Base-by-base conservation (phyloP, 2,888 invertebrate genomes). In the Mantis religiosa region DNA sequence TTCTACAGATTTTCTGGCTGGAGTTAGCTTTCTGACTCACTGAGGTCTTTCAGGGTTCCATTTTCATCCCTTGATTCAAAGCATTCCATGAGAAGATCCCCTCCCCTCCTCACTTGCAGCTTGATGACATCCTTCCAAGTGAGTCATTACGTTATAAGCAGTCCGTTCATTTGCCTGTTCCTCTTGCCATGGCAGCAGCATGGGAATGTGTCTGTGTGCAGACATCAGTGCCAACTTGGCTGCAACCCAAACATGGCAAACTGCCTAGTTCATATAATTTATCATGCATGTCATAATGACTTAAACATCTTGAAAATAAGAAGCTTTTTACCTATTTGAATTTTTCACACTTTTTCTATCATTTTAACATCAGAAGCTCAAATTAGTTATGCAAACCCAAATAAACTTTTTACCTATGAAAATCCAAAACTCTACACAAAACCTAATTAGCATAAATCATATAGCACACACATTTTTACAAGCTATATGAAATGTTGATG, bases 131-230 rank as follows among this genome's bases (percentile, higher is more conserved):
- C 71, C 41, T 85, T 71, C 87, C 82, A 82, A n/a, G 87, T 87
- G 87, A 87, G 82, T 87, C 87, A 87, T 87, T 82, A 87, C 12
- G 87, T 82, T 87, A 87, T 87, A 87, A 87, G 87, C 87, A 87
- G 87, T 82, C 82, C 71, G 87, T 87, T 87, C 87, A 82, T 82
- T 86, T 87, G 82, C 71, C 87, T 82, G 87, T 87, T 30, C 82
- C 54, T 71, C 54, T 71, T 71, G 54, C 54, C 54, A 4, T 71
- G 54, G 54, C 54, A 71, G 54, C 87, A 82, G 28, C 82, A 87
- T 34, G 87, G 87, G 86, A 86, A 86, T 86, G 86, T 28, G 47
- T 34, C 27, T 87, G 87, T 41, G 30, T 87, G 87, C 15, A 27
- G 87, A 87, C 87, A 28, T 87, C 34, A 82, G 82, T 82, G 87